These are phyloP conservation scores for Uropsilus gracilis DNA, from an alignment of 2,113 vertebrate species.

Conservation along the genomic window DNA sequence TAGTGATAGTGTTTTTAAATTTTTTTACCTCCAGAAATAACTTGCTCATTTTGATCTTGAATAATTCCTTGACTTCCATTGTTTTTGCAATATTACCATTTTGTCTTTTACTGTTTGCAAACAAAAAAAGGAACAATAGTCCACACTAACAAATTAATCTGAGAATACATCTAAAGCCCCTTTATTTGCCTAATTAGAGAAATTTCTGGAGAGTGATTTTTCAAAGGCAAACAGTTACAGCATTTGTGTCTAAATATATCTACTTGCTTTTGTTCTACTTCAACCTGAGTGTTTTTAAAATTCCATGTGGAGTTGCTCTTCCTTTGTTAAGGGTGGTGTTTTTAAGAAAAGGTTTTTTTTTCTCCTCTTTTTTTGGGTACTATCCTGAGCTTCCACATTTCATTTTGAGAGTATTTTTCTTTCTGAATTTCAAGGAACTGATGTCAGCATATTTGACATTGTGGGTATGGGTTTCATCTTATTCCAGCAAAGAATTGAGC, in stretches of 20 bases:
- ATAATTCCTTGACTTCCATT: background rate
- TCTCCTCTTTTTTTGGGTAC: background rate
- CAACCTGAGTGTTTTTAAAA: background rate
- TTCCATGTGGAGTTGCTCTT: background rate
- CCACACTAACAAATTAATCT: background rate
- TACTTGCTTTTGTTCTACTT: constrained; percentile 57
- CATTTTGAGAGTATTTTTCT: background rate
- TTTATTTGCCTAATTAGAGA: constrained; percentile 43
- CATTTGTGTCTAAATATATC: constrained; percentile 41
- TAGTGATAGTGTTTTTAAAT: background rate
- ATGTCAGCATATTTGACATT: constrained; percentile 19
- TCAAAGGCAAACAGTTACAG: constrained; percentile 38
- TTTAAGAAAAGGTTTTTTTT: background rate
- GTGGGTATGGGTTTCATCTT: constrained; percentile 35
- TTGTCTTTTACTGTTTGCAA: constrained; percentile 42
- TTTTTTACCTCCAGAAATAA: background rate
- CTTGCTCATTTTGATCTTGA: constrained; percentile 46
- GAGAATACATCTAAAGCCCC: background rate
- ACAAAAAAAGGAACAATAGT: constrained; percentile 17
- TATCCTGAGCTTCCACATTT: background rate
- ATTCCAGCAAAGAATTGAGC: background rate
- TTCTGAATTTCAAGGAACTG: constrained; percentile 18
- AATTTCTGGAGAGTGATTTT: constrained; percentile 38
- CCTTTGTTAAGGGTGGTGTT: constrained; percentile 43
- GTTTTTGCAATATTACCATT: background rate